A percentile compares a stretch with the other conserved stretches of the same genome.
phyloP scores from a whole-genome alignment of 2,113 vertebrate genomes.

The Macquaria ambigua region DNA sequence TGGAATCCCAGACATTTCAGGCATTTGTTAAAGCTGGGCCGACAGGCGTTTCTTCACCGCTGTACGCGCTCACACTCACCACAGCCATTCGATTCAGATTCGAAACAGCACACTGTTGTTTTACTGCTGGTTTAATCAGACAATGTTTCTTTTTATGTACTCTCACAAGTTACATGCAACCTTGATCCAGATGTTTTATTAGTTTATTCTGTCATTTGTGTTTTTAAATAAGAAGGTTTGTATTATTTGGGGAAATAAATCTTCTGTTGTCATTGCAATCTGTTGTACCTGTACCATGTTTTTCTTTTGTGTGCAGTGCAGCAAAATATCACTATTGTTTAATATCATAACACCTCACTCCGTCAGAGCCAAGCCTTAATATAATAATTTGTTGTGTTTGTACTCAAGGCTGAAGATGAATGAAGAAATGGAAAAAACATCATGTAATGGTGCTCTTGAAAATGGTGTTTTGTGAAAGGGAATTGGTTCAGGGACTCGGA shows the following conservation, averaged over 20 bases:
- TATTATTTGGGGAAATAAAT: not conserved
- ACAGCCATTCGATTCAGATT: conserved; percentile 42
- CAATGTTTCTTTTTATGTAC: conserved; percentile 30
- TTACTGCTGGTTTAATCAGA: conserved; percentile 33
- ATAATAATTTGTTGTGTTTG: not conserved
- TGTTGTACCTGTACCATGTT: not conserved
- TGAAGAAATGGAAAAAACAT: not conserved
- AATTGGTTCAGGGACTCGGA: not conserved
- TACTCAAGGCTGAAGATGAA: conserved; percentile 18
- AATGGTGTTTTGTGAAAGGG: not conserved
- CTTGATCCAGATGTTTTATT: conserved; percentile 15
- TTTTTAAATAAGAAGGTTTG: not conserved
- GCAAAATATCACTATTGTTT: conserved; percentile 29
- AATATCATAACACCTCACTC: conserved; percentile 6
- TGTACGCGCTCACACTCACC: conserved; percentile 34
- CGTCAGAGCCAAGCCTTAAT: not conserved
- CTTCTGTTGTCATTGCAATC: conserved; percentile 3
- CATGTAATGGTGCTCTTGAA: not conserved
- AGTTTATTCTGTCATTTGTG: not conserved
- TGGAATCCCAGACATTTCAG: conserved; percentile 86
- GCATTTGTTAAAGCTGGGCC: conserved; percentile 81
- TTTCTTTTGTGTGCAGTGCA: not conserved
- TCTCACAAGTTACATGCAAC: not conserved
- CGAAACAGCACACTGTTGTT: conserved; percentile 38
- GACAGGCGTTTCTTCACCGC: conserved; percentile 69